Conservation (phyloP, 2,888 invertebrate species). For the Nemoura dubitans region DNA sequence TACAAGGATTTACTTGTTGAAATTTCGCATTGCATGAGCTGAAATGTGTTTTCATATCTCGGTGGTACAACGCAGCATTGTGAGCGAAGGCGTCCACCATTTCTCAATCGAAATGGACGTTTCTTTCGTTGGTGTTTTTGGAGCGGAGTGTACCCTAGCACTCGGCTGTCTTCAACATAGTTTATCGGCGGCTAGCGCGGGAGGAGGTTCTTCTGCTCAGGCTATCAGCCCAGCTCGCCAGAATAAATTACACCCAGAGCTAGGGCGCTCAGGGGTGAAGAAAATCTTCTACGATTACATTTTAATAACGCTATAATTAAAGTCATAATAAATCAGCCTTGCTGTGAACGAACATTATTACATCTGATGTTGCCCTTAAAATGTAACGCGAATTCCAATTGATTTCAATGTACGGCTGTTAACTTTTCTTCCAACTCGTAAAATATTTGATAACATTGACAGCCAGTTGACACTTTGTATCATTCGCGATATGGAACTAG, state of each 20-base stretch:
- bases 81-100: not conserved
- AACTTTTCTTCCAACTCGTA: too few relatives aligned
- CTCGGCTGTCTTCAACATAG: slow-evolving; percentile 29
- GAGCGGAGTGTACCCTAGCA: slow-evolving; percentile 28
- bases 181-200: slow-evolving; percentile 19
- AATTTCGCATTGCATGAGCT: too few relatives aligned
- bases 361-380: too few relatives aligned
- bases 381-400: too few relatives aligned
- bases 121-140: slow-evolving; percentile 16
- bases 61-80: too few relatives aligned
- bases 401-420: too few relatives aligned
- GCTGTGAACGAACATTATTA: too few relatives aligned
- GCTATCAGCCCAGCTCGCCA: slow-evolving; percentile 25
- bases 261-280: slow-evolving; percentile 8
- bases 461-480: too few relatives aligned
- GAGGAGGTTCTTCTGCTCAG: slow-evolving; percentile 28
- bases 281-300: not conserved
- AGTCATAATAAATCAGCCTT: not conserved
- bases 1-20: too few relatives aligned
- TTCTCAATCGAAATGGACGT: slow-evolving; percentile 13
- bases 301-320: not conserved
- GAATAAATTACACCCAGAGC: slow-evolving; percentile 34
- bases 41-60: too few relatives aligned
- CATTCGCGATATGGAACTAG: too few relatives aligned
- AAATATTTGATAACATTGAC: too few relatives aligned